These are phyloP conservation scores for Euthynnus affinis DNA, from an alignment of 2,797 vertebrate species.

Conservation along the genomic window DNA sequence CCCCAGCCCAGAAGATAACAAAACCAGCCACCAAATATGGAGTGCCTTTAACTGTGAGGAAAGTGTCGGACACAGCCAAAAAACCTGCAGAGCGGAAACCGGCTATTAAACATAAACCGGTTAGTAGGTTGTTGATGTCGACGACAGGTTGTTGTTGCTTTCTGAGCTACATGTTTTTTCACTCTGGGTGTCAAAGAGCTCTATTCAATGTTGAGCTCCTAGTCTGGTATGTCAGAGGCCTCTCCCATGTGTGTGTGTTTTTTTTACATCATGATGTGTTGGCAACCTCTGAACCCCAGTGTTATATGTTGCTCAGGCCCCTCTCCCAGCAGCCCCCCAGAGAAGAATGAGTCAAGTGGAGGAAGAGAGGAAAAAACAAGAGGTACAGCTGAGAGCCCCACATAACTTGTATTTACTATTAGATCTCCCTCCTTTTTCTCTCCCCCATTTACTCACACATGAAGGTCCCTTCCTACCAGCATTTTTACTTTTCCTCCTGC, in stretches of 20 bases:
- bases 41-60: constrained; percentile 94
- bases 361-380: constrained; percentile 92
- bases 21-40: constrained; percentile 98
- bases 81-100: constrained; percentile 88
- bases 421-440: constrained; percentile 37
- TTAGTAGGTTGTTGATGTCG: constrained; percentile 65
- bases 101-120: constrained; percentile 89
- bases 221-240: constrained; percentile 22
- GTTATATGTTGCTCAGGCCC: constrained; percentile 91
- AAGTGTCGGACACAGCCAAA: constrained; percentile 85
- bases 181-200: not conserved
- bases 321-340: constrained; percentile 85
- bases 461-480: constrained; percentile 25
- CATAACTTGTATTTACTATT: constrained; percentile 44
- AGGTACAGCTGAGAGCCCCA: constrained; percentile 87
- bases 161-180: constrained; percentile 1
- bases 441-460: constrained; percentile 69
- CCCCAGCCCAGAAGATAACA: constrained; percentile 93
- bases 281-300: constrained; percentile 86
- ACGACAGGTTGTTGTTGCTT: not conserved
- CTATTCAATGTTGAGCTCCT: constrained; percentile 10
- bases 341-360: constrained; percentile 91
- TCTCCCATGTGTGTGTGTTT: constrained; percentile 36
- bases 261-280: constrained; percentile 52
- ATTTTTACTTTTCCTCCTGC: constrained; percentile 67